These are phyloP conservation scores for Sylvicapra grimmia DNA, from an alignment of 2,113 vertebrate genomes.

Conservation along the genomic window DNA sequence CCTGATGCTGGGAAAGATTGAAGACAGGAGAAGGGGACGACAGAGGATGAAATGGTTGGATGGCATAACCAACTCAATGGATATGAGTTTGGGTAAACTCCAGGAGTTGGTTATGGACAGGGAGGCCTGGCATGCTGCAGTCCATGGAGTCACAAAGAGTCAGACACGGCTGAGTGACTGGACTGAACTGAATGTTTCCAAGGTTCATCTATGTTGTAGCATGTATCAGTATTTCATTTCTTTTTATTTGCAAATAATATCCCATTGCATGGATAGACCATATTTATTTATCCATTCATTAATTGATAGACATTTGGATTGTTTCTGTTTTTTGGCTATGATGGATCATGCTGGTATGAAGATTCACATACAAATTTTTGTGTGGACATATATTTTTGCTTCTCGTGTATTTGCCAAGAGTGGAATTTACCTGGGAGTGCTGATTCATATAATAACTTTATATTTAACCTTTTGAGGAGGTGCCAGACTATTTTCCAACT, in stretches of 20 bases:
- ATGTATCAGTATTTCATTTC: background rate
- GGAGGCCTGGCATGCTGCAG: background rate
- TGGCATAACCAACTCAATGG: background rate
- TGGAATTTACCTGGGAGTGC: background rate
- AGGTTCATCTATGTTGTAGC: background rate
- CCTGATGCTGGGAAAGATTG: background rate
- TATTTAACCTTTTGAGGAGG: background rate
- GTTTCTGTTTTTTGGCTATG: background rate
- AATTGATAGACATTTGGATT: background rate
- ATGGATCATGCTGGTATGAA: background rate
- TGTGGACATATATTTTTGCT: background rate
- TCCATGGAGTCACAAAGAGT: background rate
- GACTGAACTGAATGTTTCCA: background rate
- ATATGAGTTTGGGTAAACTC: background rate
- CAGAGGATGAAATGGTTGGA: background rate
- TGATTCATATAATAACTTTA: background rate
- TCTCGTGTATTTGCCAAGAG: background rate
- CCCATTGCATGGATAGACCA: background rate
- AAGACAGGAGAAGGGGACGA: background rate
- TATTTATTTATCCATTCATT: background rate
- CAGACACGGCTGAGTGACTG: background rate
- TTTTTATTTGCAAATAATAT: slow-evolving; percentile 8
- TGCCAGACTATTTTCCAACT: background rate
- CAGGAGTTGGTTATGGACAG: background rate
- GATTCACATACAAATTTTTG: background rate